These are phyloP conservation scores for Ciconia stormi DNA, from an alignment of 2,113 vertebrate species.

Conservation along the genomic window DNA sequence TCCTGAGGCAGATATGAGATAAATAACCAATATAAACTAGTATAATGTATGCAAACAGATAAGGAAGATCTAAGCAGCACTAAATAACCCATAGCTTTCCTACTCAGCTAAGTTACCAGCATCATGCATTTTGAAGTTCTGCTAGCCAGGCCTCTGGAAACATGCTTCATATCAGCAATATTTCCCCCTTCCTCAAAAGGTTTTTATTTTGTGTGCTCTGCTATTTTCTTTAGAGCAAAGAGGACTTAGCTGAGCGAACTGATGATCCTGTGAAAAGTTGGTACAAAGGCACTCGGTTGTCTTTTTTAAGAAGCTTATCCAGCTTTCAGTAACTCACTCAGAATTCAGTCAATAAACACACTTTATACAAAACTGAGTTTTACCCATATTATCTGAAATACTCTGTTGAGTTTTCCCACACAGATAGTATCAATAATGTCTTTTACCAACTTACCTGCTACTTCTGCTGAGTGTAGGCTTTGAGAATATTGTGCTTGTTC, in stretches of 20 bases:
- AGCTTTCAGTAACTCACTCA: background rate
- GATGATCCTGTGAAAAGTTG: background rate
- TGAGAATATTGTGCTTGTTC: background rate
- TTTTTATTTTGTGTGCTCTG: background rate
- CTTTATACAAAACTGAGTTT: conserved; percentile 1
- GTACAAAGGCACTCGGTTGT: background rate
- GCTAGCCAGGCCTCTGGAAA: background rate
- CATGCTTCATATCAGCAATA: background rate
- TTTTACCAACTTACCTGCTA: background rate
- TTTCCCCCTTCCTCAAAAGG: background rate
- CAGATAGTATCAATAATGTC: background rate
- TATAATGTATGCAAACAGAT: background rate
- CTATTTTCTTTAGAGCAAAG: background rate
- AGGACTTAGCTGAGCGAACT: background rate
- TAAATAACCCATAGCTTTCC: background rate
- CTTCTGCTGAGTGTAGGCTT: background rate
- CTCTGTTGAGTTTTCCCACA: background rate
- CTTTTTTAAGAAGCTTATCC: conserved; percentile 15
- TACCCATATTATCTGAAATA: background rate
- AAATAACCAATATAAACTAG: background rate
- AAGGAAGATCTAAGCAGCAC: background rate
- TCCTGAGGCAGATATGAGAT: background rate
- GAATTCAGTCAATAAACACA: conserved; percentile 12
- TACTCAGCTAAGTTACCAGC: background rate
- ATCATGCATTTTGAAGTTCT: background rate